Evolutionary conservation across 2,888 invertebrate species (phyloP).

Genomic region (Oeneis ivallda): DNA sequence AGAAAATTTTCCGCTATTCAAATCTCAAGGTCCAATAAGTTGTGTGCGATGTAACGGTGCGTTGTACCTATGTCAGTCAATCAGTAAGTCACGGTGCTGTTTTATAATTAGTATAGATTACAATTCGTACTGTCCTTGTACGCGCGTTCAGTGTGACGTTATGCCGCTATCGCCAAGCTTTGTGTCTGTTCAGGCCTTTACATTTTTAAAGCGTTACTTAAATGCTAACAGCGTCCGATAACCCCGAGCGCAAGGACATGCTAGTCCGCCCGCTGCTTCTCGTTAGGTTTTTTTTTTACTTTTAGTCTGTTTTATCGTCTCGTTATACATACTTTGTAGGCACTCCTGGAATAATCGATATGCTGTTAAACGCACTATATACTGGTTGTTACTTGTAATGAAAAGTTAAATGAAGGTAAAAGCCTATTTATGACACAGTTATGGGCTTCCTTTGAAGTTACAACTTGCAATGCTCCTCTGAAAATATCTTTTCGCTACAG

Average conservation of each 20-base stretch:
- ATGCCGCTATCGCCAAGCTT: background rate
- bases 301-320: conserved; percentile 24
- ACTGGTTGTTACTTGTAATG: conserved; percentile 12
- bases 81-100: no score
- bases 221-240: conserved; percentile 79
- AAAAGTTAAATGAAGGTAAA: background rate
- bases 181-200: conserved; percentile 34
- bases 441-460: no score
- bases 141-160: background rate
- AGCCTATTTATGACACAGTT: background rate
- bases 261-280: conserved; percentile 55
- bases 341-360: conserved; percentile 19
- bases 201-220: conserved; percentile 73
- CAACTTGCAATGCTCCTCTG: no score
- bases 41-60: no score
- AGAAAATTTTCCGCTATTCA: no score
- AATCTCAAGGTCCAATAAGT: no score
- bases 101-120: no score
- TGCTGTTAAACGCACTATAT: conserved; percentile 5
- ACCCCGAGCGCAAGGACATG: conserved; percentile 75
- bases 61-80: no score
- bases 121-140: background rate
- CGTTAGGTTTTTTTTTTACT: conserved; percentile 36
- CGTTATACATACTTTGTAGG: conserved; percentile 20
- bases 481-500: no score